Percentiles rank a stretch among this genome's conserved stretches.
Conservation (phyloP, 1,140 invertebrate genomes). For the silkworm (Bombyx mori) region ASM3026992v2 NC_085116.1:15815501-15816000, state of each 20-base stretch:
- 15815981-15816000: no score
- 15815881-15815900: no score
- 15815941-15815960: no score
- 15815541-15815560: constrained; percentile 10
- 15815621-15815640: constrained; percentile 79
- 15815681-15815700: constrained; percentile 2
- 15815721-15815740: constrained; percentile 35
- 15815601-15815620: constrained; percentile 76
- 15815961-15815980: no score
- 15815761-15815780: constrained; percentile 79
- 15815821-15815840: neutral
- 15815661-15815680: constrained; percentile 19
- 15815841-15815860: no score
- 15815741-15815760: constrained; percentile 84
- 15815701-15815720: constrained; percentile 25
- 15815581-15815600: constrained; percentile 80
- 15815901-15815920: no score
- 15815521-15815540: no score
- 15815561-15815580: constrained; percentile 80
- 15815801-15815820: constrained; percentile 41
- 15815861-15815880: no score
- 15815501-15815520: no score
- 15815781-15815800: constrained; percentile 54
- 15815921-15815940: no score
- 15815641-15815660: constrained; percentile 75